Percentiles rank a stretch among this genome's conserved stretches.
Conservation (phyloP, 2,797 vertebrate genomes). For the Poeciliopsis infans region DNA sequence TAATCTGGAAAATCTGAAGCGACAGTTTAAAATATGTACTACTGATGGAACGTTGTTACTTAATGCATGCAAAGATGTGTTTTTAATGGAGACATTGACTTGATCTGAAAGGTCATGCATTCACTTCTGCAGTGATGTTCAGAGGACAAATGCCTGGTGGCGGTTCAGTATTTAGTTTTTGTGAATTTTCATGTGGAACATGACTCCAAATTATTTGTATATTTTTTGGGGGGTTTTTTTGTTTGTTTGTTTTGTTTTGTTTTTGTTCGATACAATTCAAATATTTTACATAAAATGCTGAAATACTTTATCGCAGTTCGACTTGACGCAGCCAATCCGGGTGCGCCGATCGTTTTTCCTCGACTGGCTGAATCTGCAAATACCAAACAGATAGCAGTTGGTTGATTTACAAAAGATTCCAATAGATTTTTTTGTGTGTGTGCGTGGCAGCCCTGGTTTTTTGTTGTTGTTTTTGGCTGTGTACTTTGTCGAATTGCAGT, state of each 20-base stretch:
- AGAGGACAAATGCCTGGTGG: neutral
- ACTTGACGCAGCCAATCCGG: neutral
- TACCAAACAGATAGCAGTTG: neutral
- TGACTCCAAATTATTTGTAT: neutral
- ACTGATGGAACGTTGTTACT: neutral
- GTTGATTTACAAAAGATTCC: neutral
- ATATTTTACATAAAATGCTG: neutral
- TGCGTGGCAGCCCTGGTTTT: neutral
- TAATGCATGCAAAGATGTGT: neutral
- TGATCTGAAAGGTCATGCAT: neutral
- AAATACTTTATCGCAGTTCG: neutral
- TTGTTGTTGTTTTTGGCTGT: neutral
- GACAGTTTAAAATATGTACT: neutral
- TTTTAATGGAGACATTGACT: neutral
- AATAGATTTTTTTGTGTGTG: neutral
- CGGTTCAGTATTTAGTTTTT: neutral
- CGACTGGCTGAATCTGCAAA: neutral
- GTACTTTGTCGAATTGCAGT: neutral
- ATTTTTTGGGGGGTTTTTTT: neutral
- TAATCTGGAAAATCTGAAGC: neutral
- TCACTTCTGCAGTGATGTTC: neutral
- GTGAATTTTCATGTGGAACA: neutral
- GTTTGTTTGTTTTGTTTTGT: neutral
- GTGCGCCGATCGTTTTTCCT: neutral
- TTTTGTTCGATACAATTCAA: neutral